Evolutionary conservation across 2,797 vertebrate genomes (phyloP).

Genomic region (Tokudaia muenninki): DNA sequence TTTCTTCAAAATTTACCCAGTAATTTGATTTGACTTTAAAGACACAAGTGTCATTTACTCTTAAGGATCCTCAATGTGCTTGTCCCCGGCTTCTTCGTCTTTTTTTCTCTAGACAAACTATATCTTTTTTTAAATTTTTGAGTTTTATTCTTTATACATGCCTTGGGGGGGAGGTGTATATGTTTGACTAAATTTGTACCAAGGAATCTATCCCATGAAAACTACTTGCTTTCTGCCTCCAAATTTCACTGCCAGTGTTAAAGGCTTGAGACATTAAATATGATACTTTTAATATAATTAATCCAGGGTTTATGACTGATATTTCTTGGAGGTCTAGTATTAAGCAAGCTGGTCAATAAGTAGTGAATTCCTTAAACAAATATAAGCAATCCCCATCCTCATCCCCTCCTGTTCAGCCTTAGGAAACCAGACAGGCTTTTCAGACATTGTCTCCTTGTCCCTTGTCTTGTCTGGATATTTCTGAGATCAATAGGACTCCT

Average conservation of each 20-base stretch:
- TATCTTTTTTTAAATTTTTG: background rate
- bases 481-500: too few species aligned
- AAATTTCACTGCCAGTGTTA: background rate
- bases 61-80: background rate
- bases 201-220: background rate
- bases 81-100: background rate
- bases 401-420: too few species aligned
- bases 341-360: too few species aligned
- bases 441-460: too few species aligned
- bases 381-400: too few species aligned
- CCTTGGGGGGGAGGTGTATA: background rate
- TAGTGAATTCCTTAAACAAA: too few species aligned
- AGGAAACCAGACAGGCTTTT: too few species aligned
- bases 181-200: too few species aligned
- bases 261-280: background rate
- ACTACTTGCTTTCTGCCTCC: background rate
- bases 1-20: background rate
- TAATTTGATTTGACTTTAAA: background rate
- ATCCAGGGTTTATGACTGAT: background rate
- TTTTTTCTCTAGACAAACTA: background rate
- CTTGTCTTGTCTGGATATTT: too few species aligned
- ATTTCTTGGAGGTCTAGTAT: background rate
- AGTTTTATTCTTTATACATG: background rate
- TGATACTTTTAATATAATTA: background rate
- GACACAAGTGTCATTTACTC: background rate